Percentiles rank a stretch among this genome's conserved stretches.
phyloP scores from a whole-genome alignment of 37 sponge, comb jelly and placozoan genomes.

The Agelas oroides region DNA sequence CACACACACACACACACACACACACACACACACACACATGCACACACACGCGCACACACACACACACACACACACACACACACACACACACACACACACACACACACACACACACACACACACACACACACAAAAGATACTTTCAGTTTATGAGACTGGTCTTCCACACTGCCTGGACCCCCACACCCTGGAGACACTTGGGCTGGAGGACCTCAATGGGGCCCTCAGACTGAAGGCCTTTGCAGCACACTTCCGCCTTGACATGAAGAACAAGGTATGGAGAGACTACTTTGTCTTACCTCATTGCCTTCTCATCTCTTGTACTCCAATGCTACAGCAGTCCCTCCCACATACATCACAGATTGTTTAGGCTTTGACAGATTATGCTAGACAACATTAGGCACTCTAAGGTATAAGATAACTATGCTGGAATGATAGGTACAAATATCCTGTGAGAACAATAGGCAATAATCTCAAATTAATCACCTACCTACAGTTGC shows the following conservation, averaged over 20 bases:
- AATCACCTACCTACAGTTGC: too few species aligned
- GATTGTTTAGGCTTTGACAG: too few species aligned
- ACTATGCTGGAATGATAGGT: too few species aligned
- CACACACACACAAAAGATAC: constrained; percentile 36
- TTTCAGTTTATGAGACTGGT: constrained; percentile 84
- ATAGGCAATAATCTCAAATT: too few species aligned
- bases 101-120: constrained; percentile 2
- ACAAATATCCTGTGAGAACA: too few species aligned
- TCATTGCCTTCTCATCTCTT: too few species aligned
- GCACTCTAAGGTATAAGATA: too few species aligned
- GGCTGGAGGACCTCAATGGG: constrained; percentile 74
- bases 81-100: constrained; percentile 6
- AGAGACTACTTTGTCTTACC: not conserved
- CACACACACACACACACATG: constrained; percentile 14
- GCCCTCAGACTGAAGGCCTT: constrained; percentile 55
- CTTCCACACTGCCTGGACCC: constrained; percentile 88
- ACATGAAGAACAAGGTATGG: constrained; percentile 66
- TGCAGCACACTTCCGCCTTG: constrained; percentile 91
- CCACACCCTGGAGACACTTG: constrained; percentile 77
- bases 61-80: constrained; percentile 14
- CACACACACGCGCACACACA: constrained; percentile 14
- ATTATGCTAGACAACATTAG: too few species aligned
- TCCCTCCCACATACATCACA: too few species aligned
- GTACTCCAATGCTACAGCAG: too few species aligned
- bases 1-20: constrained; percentile 21